A percentile compares a stretch with the other conserved stretches of the same genome.
Conservation (phyloP, 1,140 invertebrate genomes). For the Aleiodes sp. region DNA sequence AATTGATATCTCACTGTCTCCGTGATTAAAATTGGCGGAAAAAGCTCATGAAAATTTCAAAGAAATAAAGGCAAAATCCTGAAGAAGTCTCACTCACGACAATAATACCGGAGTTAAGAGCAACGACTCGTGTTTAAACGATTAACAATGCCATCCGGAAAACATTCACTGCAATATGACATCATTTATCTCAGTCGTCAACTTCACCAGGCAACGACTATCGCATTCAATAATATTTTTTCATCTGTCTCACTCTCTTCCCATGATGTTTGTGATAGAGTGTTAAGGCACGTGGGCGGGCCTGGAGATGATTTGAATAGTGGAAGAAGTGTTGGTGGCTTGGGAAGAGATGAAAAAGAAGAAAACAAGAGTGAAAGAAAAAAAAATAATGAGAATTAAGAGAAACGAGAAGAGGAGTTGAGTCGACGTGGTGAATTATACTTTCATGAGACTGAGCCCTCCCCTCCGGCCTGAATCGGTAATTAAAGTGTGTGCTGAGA, state of each 20-base stretch:
- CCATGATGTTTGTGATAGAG: neutral
- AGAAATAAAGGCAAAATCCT: too few species aligned
- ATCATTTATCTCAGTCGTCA: neutral
- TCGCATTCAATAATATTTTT: slow-evolving; percentile 3
- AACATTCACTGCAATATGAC: neutral
- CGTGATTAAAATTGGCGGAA: too few species aligned
- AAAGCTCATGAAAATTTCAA: too few species aligned
- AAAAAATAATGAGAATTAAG: slow-evolving; percentile 28
- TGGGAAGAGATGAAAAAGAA: slow-evolving; percentile 29
- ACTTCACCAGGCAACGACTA: neutral
- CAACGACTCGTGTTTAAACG: too few species aligned
- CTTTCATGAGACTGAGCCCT: slow-evolving; percentile 51
- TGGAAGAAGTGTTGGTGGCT: slow-evolving; percentile 24
- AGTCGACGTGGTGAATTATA: slow-evolving; percentile 48
- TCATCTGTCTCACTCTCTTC: too few species aligned
- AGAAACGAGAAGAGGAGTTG: slow-evolving; percentile 30
- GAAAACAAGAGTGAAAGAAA: slow-evolving; percentile 25
- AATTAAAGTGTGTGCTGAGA: slow-evolving; percentile 50
- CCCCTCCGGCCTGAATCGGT: slow-evolving; percentile 51
- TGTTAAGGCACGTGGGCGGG: slow-evolving; percentile 25
- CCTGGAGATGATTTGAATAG: slow-evolving; percentile 35
- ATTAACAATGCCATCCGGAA: neutral
- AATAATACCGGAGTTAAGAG: too few species aligned
- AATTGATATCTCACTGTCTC: too few species aligned
- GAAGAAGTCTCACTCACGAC: too few species aligned